Conservation (phyloP, 2,888 invertebrate genomes). For the Xanthorhoe designata region DNA sequence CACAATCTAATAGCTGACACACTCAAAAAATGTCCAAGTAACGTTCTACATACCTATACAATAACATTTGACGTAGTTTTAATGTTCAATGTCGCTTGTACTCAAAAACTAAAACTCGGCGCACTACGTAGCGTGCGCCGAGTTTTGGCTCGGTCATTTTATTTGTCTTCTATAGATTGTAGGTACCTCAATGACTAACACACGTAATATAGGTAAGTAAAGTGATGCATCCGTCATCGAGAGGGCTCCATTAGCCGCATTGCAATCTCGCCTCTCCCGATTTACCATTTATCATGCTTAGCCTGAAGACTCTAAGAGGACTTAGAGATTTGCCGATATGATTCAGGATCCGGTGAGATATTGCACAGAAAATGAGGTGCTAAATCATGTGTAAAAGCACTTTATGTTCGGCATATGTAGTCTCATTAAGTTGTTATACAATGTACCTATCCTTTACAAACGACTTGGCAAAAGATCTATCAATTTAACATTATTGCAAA, state of each 20-base stretch:
- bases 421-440: conserved; percentile 22
- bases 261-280: conserved; percentile 40
- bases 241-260: conserved; percentile 39
- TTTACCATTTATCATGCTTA: conserved; percentile 48
- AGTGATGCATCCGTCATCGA: conserved; percentile 19
- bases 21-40: too few species aligned
- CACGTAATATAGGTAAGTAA: conserved; percentile 9
- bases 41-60: too few species aligned
- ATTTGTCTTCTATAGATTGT: too few species aligned
- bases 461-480: neutral
- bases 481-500: too few species aligned
- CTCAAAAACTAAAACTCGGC: too few species aligned
- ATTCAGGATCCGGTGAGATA: conserved; percentile 42
- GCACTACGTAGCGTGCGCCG: too few species aligned
- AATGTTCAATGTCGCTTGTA: too few species aligned
- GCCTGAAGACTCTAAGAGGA: conserved; percentile 39
- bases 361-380: conserved; percentile 38
- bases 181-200: conserved; percentile 1
- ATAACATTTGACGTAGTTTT: too few species aligned
- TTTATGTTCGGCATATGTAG: conserved; percentile 7
- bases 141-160: too few species aligned
- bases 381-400: conserved; percentile 41
- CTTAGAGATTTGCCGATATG: conserved; percentile 40
- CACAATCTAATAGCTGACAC: too few species aligned
- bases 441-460: neutral